These are phyloP conservation scores for Trichonephila clavipes DNA, from an alignment of 1,140 invertebrate species.

Conservation along the genomic window DNA sequence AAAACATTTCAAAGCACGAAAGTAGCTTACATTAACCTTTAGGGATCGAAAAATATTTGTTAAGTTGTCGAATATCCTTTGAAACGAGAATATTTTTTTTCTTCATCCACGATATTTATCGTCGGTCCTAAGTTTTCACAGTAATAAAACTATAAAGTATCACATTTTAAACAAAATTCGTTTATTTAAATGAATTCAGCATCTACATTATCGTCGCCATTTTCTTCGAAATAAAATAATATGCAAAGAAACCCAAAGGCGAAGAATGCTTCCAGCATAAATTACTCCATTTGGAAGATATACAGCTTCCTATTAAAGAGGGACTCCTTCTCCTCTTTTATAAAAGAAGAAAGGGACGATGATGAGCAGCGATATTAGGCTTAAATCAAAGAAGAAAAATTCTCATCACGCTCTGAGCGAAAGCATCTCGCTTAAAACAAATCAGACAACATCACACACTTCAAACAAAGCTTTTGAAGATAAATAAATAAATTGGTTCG, in stretches of 20 bases:
- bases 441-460: constrained; percentile 32
- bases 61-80: neutral
- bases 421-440: constrained; percentile 13
- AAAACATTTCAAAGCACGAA: neutral
- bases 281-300: constrained; percentile 4
- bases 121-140: neutral
- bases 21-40: neutral
- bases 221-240: neutral
- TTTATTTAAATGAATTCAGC: neutral
- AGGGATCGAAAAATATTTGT: neutral
- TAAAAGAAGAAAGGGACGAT: neutral
- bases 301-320: neutral
- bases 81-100: neutral
- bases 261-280: neutral
- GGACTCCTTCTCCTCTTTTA: neutral
- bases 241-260: constrained; percentile 17
- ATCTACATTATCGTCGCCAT: neutral
- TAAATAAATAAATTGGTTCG: constrained; percentile 45
- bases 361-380: neutral
- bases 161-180: neutral
- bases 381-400: constrained; percentile 17
- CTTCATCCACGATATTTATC: neutral
- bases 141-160: neutral
- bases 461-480: constrained; percentile 32
- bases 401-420: neutral